Evolutionary conservation across 2,888 invertebrate species (phyloP).

Genomic region (Pyrocoelia pectoralis): DNA sequence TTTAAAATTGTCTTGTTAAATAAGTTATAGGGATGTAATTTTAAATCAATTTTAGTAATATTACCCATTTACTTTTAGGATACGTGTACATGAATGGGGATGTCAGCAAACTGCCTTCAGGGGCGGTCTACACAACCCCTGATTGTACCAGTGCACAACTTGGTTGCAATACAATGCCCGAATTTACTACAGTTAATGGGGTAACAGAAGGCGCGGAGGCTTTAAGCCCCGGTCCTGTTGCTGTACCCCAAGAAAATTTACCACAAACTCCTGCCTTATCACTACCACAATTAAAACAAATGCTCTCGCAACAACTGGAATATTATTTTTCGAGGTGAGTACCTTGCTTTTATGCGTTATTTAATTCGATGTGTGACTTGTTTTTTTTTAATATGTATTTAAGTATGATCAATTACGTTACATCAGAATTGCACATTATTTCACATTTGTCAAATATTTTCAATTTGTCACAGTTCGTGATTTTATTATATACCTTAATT

Average conservation of each 20-base stretch:
- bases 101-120: conserved; percentile 77
- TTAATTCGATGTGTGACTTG: too few species aligned
- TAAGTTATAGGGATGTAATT: conserved; percentile 10
- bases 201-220: conserved; percentile 59
- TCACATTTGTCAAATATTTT: background rate
- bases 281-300: conserved; percentile 77
- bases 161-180: conserved; percentile 46
- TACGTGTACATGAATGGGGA: conserved; percentile 87
- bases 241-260: conserved; percentile 60
- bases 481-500: background rate
- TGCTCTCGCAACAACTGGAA: conserved; percentile 84
- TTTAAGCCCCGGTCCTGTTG: conserved; percentile 59
- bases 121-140: conserved; percentile 74
- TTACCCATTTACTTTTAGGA: conserved; percentile 60
- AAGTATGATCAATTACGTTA: too few species aligned
- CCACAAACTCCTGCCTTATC: conserved; percentile 65
- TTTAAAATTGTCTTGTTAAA: conserved; percentile 20
- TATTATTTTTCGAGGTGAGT: conserved; percentile 87
- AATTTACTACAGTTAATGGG: conserved; percentile 55
- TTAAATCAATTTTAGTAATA: background rate
- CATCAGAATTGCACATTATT: too few species aligned
- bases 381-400: background rate
- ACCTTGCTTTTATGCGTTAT: background rate
- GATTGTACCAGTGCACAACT: conserved; percentile 63
- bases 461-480: background rate